Percentiles rank a stretch among this genome's conserved stretches.
Evolutionary conservation across 30 jellyfish, hydroid and myxozoan genomes (phyloP).

Genomic region (Mastigias papua): DNA sequence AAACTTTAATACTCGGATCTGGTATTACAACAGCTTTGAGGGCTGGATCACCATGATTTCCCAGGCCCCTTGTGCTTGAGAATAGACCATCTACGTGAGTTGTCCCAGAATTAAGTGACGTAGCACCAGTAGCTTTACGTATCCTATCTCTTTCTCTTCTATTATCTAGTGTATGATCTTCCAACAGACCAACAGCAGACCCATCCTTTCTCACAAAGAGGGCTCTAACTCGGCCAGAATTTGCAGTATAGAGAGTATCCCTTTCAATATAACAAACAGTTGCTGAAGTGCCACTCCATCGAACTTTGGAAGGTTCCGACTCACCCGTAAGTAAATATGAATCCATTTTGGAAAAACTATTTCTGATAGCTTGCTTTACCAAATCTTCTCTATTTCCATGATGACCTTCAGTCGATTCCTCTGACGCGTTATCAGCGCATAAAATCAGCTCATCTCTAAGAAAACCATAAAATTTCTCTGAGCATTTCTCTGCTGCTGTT

Average conservation of each 20-base stretch:
- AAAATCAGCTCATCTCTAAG: slow-evolving; percentile 18
- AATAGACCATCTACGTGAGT: slow-evolving; percentile 51
- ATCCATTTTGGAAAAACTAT: slow-evolving; percentile 56
- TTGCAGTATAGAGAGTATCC: slow-evolving; percentile 49
- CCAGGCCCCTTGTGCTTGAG: slow-evolving; percentile 78
- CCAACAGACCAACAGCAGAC: slow-evolving; percentile 38
- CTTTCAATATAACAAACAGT: slow-evolving; percentile 45
- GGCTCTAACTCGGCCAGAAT: slow-evolving; percentile 72
- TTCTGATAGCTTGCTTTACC: slow-evolving; percentile 37
- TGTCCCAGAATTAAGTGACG: slow-evolving; percentile 10
- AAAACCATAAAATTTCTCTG: slow-evolving; percentile 18
- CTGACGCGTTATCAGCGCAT: neutral
- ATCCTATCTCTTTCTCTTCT: slow-evolving; percentile 53
- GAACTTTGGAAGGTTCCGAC: slow-evolving; percentile 53
- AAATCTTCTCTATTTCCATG: neutral
- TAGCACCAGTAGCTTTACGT: slow-evolving; percentile 27
- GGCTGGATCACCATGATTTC: slow-evolving; percentile 77
- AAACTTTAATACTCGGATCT: slow-evolving; percentile 33
- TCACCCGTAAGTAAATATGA: slow-evolving; percentile 34
- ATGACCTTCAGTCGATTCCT: slow-evolving; percentile 15
- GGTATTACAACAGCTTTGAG: slow-evolving; percentile 38
- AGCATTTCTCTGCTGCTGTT: slow-evolving; percentile 78
- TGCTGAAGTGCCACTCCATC: slow-evolving; percentile 88
- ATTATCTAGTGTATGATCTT: slow-evolving; percentile 44
- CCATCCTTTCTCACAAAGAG: slow-evolving; percentile 68